Percentiles rank a stretch among this genome's conserved stretches.
Evolutionary conservation across 2,113 vertebrate species (phyloP).

Genomic region (Rhabdornis inornatus): DNA sequence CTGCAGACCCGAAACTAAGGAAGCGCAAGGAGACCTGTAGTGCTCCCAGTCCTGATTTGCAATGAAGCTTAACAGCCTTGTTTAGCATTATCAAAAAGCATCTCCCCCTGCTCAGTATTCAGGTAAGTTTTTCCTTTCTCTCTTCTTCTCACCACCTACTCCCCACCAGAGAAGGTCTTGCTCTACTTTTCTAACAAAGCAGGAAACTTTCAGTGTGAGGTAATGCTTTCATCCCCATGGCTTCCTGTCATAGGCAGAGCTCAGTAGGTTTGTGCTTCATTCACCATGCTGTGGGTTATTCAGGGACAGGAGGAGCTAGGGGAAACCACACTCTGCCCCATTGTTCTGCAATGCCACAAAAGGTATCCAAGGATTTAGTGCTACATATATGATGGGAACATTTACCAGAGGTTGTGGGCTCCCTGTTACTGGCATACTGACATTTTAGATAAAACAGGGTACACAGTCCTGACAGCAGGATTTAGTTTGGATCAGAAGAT

Average conservation of each 20-base stretch:
- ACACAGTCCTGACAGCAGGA: neutral
- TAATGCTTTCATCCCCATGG: fast-evolving
- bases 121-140: neutral
- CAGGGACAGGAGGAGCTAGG: neutral
- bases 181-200: neutral
- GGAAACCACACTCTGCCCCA: neutral
- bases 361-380: neutral
- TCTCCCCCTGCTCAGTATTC: neutral
- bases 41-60: neutral
- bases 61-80: neutral
- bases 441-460: neutral
- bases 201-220: neutral
- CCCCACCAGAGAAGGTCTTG: neutral
- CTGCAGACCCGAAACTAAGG: neutral
- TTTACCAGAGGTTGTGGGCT: neutral
- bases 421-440: neutral
- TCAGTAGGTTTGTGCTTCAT: neutral
- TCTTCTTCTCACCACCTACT: neutral
- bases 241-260: neutral
- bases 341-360: neutral
- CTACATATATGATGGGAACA: fast-evolving
- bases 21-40: neutral
- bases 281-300: neutral
- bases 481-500: neutral
- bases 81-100: neutral